These are phyloP conservation scores for Oryzias dopingdopingensis DNA, from an alignment of 2,797 vertebrate genomes.

Conservation along the genomic window DNA sequence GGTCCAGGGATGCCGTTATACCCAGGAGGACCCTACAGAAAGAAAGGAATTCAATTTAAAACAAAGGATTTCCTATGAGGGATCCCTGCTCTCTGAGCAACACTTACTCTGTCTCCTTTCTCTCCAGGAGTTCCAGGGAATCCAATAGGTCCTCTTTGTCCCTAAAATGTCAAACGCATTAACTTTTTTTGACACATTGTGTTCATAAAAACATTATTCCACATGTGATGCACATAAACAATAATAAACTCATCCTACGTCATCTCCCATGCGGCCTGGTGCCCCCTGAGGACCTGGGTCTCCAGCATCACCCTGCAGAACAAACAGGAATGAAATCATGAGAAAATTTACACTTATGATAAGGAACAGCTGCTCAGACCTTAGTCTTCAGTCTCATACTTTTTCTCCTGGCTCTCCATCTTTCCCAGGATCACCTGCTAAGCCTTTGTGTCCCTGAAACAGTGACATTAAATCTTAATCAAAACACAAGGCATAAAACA, in stretches of 20 bases:
- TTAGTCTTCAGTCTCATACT: slow-evolving; percentile 46
- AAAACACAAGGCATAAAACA: too few relatives aligned
- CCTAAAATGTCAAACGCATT: slow-evolving; percentile 51
- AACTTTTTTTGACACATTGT: neutral
- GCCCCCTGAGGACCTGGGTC: slow-evolving; percentile 64
- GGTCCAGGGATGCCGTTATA: slow-evolving; percentile 81
- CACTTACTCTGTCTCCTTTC: slow-evolving; percentile 78
- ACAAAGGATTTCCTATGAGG: too few relatives aligned
- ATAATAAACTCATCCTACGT: slow-evolving; percentile 59
- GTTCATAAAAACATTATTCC: too few relatives aligned
- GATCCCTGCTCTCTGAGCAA: neutral
- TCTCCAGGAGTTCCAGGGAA: slow-evolving; percentile 72
- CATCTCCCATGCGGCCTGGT: slow-evolving; percentile 76
- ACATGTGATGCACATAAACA: neutral
- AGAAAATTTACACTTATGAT: neutral
- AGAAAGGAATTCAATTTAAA: neutral
- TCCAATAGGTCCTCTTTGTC: slow-evolving; percentile 79
- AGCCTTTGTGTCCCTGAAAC: slow-evolving; percentile 77
- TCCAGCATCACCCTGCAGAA: slow-evolving; percentile 73
- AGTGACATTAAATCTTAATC: neutral
- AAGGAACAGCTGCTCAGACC: neutral
- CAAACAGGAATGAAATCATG: slow-evolving; percentile 16
- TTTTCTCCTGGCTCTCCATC: slow-evolving; percentile 72
- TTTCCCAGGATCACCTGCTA: slow-evolving; percentile 66
- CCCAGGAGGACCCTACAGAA: slow-evolving; percentile 76